Evolutionary conservation across 2,797 vertebrate genomes (phyloP).

Genomic region (Amniataba percoides): DNA sequence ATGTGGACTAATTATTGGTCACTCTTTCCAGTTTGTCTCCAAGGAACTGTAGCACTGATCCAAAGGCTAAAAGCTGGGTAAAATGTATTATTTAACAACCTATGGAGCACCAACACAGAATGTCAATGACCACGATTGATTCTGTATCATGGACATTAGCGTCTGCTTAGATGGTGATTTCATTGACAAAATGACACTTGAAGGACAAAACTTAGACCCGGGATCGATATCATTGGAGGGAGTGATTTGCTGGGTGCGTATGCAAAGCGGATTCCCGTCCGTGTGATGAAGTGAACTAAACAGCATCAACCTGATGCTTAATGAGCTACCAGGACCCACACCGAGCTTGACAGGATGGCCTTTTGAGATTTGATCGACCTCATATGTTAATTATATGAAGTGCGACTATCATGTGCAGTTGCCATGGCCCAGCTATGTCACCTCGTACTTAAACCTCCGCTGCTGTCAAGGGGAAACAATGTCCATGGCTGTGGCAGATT

Average conservation of each 20-base stretch:
- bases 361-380: constrained; percentile 34
- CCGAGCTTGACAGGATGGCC: constrained; percentile 27
- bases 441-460: neutral
- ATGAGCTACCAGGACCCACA: constrained; percentile 33
- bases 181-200: constrained; percentile 64
- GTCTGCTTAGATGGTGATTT: constrained; percentile 59
- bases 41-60: constrained; percentile 19
- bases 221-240: constrained; percentile 60
- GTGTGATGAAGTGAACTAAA: constrained; percentile 60
- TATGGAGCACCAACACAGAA: constrained; percentile 40
- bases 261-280: constrained; percentile 57
- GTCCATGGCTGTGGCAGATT: neutral
- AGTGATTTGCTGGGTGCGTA: constrained; percentile 54
- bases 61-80: constrained; percentile 32
- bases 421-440: neutral
- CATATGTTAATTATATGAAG: constrained; percentile 24
- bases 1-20: constrained; percentile 25
- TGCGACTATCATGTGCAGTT: neutral
- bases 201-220: constrained; percentile 43
- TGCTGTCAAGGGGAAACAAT: neutral
- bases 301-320: constrained; percentile 33
- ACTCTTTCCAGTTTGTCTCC: constrained; percentile 32
- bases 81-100: constrained; percentile 50
- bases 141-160: constrained; percentile 46
- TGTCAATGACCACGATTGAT: constrained; percentile 65